Percentiles rank a stretch among this genome's conserved stretches.
phyloP scores from a whole-genome alignment of 1,140 invertebrate genomes.

The Drosophila insularis region DNA sequence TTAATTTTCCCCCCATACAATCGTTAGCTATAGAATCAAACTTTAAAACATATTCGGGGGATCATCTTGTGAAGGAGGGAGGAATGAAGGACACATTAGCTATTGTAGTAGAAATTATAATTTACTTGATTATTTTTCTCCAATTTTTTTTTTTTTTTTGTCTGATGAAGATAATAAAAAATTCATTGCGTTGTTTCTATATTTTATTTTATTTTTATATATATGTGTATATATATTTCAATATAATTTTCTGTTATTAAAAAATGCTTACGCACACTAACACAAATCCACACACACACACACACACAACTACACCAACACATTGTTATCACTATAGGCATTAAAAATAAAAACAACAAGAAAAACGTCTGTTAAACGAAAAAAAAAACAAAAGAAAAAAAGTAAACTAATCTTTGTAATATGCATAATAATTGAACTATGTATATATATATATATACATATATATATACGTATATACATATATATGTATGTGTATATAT shows the following conservation, averaged over 20 bases:
- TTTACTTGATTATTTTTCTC: not conserved
- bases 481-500: conserved; percentile 11
- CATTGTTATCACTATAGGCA: conserved; percentile 55
- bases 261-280: conserved; percentile 33
- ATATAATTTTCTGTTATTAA: conserved; percentile 31
- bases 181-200: conserved; percentile 29
- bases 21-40: not conserved
- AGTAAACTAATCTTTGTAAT: conserved; percentile 43
- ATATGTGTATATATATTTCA: conserved; percentile 9
- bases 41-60: not conserved
- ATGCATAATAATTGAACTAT: conserved; percentile 39
- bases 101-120: not conserved
- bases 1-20: not conserved
- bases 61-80: conserved; percentile 4
- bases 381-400: conserved; percentile 24
- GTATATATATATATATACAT: conserved; percentile 21
- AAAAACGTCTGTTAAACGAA: conserved; percentile 49
- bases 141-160: not conserved
- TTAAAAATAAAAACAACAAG: conserved; percentile 18
- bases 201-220: conserved; percentile 10
- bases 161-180: not conserved
- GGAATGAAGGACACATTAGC: not conserved
- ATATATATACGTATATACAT: conserved; percentile 26
- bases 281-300: conserved; percentile 10
- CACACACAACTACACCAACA: conserved; percentile 22